These are phyloP conservation scores for Echinops telfairi DNA, from an alignment of 2,113 vertebrate genomes.

Conservation along the genomic window DNA sequence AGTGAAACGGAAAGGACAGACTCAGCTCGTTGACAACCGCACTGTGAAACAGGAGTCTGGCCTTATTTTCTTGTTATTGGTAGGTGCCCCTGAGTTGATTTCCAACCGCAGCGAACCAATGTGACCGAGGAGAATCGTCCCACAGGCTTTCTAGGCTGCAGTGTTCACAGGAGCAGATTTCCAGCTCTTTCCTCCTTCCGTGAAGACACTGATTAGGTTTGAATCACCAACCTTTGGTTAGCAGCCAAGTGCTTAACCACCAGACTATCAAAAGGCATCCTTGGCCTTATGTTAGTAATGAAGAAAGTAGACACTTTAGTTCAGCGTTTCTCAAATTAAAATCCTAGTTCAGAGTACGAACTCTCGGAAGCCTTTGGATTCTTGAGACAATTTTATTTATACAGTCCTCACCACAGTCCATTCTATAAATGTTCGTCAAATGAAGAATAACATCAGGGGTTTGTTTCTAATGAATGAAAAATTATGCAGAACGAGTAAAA, in stretches of 20 bases:
- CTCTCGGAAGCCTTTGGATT: conserved; percentile 22
- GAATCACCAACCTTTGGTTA: not conserved
- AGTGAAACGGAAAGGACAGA: conserved; percentile 25
- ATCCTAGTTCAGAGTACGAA: not conserved
- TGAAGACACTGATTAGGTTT: not conserved
- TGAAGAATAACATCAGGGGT: not conserved
- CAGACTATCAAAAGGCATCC: not conserved
- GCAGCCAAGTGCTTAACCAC: not conserved
- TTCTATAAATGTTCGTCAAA: conserved; percentile 41
- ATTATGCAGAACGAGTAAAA: not conserved
- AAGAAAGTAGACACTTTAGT: conserved; percentile 23
- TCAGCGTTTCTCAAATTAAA: not conserved
- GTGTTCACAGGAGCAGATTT: not conserved
- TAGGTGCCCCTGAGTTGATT: not conserved
- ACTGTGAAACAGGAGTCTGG: not conserved
- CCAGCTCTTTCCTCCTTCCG: not conserved
- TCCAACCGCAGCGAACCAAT: not conserved
- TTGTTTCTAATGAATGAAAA: not conserved
- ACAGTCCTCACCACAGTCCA: not conserved
- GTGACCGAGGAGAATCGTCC: not conserved
- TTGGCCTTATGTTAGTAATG: not conserved
- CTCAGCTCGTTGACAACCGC: not conserved
- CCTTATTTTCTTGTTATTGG: not conserved
- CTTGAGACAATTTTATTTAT: conserved; percentile 43
- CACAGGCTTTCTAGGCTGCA: not conserved